Base-by-base conservation (phyloP, 2,113 vertebrate species). In the Cisticola juncidis region DNA sequence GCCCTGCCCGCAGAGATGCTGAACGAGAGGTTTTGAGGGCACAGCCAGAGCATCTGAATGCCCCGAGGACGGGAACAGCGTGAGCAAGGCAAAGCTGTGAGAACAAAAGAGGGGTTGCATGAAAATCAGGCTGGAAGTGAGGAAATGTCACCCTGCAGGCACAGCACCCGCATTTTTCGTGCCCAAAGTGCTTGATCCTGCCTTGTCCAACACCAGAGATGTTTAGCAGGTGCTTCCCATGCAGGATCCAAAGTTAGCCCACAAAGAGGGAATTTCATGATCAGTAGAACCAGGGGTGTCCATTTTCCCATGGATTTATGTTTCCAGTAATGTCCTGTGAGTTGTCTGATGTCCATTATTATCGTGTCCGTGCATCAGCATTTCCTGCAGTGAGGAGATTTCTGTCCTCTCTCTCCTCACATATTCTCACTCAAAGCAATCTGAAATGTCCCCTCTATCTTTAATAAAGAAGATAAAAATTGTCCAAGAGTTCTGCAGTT, bases 201-300 rank as follows among this genome's bases (percentile, higher is more conserved):
- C 40, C 25, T 51, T 8, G 5, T 4, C 14, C 2, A 18, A 5
- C 10, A 5, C 22, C 20, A 0, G 1, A n/a, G 68, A 2, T 12
- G 25, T 22, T 58, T 0, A 22, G 44, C 69, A 54, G 80, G 38
- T 14, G 21, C 21, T 76, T 56, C 60, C 60, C 44, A 33, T 1
- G 1, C 2, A 15, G 51, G 26, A 17, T 44, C 60, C 48, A 36
- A 54, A 74, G 40, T 4, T 18, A 74, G 12, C 40, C n/a, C 40
- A 10, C 38, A 62, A 45, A 61, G 15, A 26, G 45, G 10, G 12
- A 26, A 8, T 21, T 81, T n/a, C 23, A 17, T 2, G 20, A 77
- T 15, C 10, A 33, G 47, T 22, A 68, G 56, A 33, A 44, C 16
- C 35, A 23, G 9, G 5, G 12, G 12, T 19, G 5, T 6, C 15